These are phyloP conservation scores for Eurystomus gularis DNA, from an alignment of 2,113 vertebrate species.

Conservation along the genomic window DNA sequence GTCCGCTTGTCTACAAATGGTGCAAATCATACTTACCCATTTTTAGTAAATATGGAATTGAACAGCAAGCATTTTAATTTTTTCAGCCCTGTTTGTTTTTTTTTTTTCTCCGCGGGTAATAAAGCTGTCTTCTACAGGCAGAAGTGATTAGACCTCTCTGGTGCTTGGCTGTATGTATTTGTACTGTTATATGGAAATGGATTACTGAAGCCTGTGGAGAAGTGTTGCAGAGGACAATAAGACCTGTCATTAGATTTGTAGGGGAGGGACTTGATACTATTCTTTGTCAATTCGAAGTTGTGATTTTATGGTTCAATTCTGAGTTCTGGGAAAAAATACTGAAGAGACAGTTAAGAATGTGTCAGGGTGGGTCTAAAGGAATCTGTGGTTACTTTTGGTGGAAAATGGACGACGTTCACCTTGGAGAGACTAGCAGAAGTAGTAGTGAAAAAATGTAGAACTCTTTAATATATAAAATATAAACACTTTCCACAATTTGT, in stretches of 20 bases:
- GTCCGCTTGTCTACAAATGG: neutral
- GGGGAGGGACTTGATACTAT: neutral
- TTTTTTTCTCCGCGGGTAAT: constrained; percentile 67
- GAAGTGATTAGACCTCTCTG: constrained; percentile 30
- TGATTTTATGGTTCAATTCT: constrained; percentile 39
- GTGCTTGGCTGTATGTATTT: constrained; percentile 20
- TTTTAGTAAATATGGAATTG: neutral
- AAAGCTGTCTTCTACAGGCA: constrained; percentile 72
- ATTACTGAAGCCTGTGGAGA: constrained; percentile 68
- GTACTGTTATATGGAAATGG: constrained; percentile 72
- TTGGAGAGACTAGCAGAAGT: neutral
- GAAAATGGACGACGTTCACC: neutral
- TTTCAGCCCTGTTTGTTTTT: neutral
- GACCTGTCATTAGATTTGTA: constrained; percentile 60
- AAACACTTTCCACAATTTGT: neutral
- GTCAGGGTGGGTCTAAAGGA: neutral
- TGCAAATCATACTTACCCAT: neutral
- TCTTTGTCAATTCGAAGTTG: constrained; percentile 16
- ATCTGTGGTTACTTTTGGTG: neutral
- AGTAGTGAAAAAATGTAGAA: neutral
- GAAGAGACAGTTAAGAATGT: neutral
- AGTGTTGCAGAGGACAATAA: constrained; percentile 62
- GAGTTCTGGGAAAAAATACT: neutral
- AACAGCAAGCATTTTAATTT: neutral
- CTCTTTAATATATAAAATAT: neutral